These are phyloP conservation scores for human DNA, from an alignment of 2,113 vertebrate species.

Conservation along the genomic window DNA sequence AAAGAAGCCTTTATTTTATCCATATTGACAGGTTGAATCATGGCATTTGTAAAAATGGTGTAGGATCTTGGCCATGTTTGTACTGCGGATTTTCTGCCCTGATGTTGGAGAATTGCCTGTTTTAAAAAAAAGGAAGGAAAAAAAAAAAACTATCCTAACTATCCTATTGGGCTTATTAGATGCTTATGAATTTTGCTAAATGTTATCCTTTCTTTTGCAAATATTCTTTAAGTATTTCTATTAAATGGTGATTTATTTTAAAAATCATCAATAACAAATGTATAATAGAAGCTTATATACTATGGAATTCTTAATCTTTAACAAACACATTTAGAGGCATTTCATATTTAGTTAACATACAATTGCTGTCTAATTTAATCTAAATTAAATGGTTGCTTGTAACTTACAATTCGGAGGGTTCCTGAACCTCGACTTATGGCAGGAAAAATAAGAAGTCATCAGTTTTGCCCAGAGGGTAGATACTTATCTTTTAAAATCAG, in stretches of 20 bases:
- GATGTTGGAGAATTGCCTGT: background rate
- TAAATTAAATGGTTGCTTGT: constrained; percentile 83
- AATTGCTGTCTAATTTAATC: constrained; percentile 87
- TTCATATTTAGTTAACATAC: constrained; percentile 84
- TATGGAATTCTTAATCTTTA: constrained; percentile 82
- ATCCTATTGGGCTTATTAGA: constrained; percentile 1
- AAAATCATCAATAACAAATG: constrained; percentile 78
- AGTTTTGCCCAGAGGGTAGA: constrained; percentile 77
- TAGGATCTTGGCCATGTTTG: background rate
- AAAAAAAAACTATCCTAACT: too few relatives aligned
- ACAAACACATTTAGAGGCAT: constrained; percentile 78
- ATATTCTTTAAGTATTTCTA: constrained; percentile 74
- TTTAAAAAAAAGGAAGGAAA: too few relatives aligned
- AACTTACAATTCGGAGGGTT: constrained; percentile 81
- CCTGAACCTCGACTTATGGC: constrained; percentile 69
- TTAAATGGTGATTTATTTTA: constrained; percentile 82
- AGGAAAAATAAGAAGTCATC: constrained; percentile 77
- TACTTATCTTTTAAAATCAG: constrained; percentile 80
- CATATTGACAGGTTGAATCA: background rate
- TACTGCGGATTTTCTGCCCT: background rate
- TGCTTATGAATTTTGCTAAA: constrained; percentile 46
- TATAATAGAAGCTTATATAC: constrained; percentile 81
- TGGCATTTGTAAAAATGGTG: background rate
- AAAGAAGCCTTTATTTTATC: background rate
- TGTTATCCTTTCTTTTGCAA: constrained; percentile 63